Conservation (phyloP, 1,140 invertebrate species). For the Hypsibius dujardini region DNA sequence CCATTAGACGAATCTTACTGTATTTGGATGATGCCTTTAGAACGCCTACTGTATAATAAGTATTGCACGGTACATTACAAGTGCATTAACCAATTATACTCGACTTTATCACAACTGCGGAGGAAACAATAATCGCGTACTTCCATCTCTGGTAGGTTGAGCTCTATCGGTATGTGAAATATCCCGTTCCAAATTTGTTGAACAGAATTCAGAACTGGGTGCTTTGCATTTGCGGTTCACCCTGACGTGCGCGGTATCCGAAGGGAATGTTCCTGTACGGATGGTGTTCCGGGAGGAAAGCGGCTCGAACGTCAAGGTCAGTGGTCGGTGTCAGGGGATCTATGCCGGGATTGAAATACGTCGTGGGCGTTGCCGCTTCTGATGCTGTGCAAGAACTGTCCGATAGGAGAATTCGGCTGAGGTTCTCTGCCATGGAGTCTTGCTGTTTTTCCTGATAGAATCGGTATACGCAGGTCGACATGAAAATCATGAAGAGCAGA, state of each 20-base stretch:
- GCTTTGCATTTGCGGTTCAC: slow-evolving; percentile 3
- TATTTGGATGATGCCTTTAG: too few relatives aligned
- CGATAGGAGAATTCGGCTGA: background rate
- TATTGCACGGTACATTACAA: too few relatives aligned
- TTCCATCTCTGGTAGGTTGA: too few relatives aligned
- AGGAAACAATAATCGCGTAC: too few relatives aligned
- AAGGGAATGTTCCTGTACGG: background rate
- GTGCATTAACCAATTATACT: too few relatives aligned
- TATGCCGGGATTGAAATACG: slow-evolving; percentile 5
- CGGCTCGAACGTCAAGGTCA: background rate
- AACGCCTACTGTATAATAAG: too few relatives aligned
- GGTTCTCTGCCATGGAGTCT: background rate
- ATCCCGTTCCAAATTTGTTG: too few relatives aligned
- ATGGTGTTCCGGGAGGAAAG: background rate
- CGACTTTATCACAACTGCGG: too few relatives aligned
- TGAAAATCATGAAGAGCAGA: slow-evolving; percentile 6
- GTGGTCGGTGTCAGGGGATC: background rate
- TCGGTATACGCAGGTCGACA: slow-evolving; percentile 4
- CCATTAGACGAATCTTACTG: too few relatives aligned
- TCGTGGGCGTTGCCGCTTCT: background rate
- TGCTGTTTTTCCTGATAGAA: slow-evolving; percentile 6
- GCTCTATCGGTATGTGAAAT: too few relatives aligned
- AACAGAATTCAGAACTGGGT: background rate
- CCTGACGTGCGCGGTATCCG: background rate
- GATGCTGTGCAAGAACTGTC: slow-evolving; percentile 3